Percentiles rank a stretch among this genome's conserved stretches.
phyloP scores from a whole-genome alignment of 2,113 vertebrate genomes.

The Xerus inauris region DNA sequence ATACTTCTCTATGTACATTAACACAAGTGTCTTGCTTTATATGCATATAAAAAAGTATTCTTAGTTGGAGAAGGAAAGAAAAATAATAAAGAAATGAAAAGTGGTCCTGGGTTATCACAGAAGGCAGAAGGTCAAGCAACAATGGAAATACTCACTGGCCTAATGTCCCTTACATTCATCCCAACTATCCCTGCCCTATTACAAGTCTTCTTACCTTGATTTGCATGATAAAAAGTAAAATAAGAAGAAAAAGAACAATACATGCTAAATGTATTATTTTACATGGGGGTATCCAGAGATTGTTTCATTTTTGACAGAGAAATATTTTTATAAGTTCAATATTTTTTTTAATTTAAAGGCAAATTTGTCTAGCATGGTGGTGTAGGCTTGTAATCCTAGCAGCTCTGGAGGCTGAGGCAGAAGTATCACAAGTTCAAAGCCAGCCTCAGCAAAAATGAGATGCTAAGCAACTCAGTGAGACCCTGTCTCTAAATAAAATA shows the following conservation, averaged over 20 bases:
- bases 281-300: too few relatives aligned
- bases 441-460: too few relatives aligned
- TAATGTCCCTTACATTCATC: not conserved
- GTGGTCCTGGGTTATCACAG: not conserved
- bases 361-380: not conserved
- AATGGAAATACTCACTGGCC: not conserved
- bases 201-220: not conserved
- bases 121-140: not conserved
- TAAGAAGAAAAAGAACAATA: not conserved
- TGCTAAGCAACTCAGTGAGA: too few relatives aligned
- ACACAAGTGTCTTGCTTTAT: not conserved
- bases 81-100: not conserved
- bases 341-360: too few relatives aligned
- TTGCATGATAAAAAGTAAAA: not conserved
- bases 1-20: not conserved
- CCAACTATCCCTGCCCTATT: not conserved
- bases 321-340: not conserved
- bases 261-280: not conserved
- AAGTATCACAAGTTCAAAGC: too few relatives aligned
- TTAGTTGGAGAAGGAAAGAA: not conserved
- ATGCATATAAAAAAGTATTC: not conserved
- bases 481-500: too few relatives aligned
- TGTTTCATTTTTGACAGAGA: not conserved
- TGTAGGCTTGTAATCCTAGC: too few relatives aligned
- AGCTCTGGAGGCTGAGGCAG: too few relatives aligned